A percentile compares a stretch with the other conserved stretches of the same genome.
These are phyloP conservation scores for Scarus forsteni DNA, from an alignment of 2,797 vertebrate species.

Conservation along the genomic window DNA sequence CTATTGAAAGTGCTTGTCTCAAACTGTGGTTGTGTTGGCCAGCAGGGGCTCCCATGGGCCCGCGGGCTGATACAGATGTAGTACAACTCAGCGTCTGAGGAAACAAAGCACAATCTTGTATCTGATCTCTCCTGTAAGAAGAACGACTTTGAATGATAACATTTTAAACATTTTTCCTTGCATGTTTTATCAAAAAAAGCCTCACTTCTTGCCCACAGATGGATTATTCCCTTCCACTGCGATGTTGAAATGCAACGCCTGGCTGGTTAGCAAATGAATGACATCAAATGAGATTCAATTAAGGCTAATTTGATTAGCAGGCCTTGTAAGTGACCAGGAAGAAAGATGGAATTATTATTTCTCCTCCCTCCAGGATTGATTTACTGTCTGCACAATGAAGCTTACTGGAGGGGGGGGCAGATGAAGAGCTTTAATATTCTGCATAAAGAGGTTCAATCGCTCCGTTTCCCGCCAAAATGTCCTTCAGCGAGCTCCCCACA, in stretches of 20 bases:
- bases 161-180: neutral
- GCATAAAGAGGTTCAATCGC: conserved; percentile 17
- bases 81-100: conserved; percentile 42
- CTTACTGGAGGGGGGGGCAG: neutral
- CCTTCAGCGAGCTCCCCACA: conserved; percentile 33
- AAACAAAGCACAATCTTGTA: conserved; percentile 53
- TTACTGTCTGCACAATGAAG: conserved; percentile 30
- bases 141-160: neutral
- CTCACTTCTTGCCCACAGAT: conserved; percentile 13
- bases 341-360: conserved; percentile 56
- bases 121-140: conserved; percentile 38
- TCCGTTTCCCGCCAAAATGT: conserved; percentile 3
- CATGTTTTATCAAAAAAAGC: conserved; percentile 1
- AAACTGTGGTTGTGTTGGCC: conserved; percentile 60
- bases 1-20: conserved; percentile 64
- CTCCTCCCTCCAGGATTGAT: conserved; percentile 49
- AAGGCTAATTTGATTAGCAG: conserved; percentile 62
- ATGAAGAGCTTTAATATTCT: conserved; percentile 15
- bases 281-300: conserved; percentile 58
- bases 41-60: conserved; percentile 71
- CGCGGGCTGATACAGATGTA: conserved; percentile 58
- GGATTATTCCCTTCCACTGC: conserved; percentile 12
- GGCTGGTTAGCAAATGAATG: conserved; percentile 50
- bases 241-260: conserved; percentile 36
- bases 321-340: conserved; percentile 52